phyloP scores from a whole-genome alignment of 2,113 vertebrate genomes.

The Pipa parva region DNA sequence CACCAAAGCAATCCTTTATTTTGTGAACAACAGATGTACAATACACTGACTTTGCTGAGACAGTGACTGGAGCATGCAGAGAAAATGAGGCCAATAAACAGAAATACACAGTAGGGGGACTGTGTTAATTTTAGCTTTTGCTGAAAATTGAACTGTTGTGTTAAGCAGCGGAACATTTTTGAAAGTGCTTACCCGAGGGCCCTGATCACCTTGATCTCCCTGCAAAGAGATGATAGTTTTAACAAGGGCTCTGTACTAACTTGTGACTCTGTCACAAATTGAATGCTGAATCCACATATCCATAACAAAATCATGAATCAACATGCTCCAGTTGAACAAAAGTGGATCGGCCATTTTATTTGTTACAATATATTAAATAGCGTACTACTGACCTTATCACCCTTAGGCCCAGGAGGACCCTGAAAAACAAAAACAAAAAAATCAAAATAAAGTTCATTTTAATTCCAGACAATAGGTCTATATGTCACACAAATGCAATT shows the following conservation, averaged over 20 bases:
- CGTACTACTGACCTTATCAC: slow-evolving; percentile 87
- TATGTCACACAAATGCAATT: too few species aligned
- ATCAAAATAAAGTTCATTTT: too few species aligned
- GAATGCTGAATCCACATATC: slow-evolving; percentile 52
- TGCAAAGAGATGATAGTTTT: slow-evolving; percentile 69
- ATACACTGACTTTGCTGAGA: slow-evolving; percentile 50
- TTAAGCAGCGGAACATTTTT: slow-evolving; percentile 59
- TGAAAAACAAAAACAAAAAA: slow-evolving; percentile 55
- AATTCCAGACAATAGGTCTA: too few species aligned
- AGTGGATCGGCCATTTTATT: slow-evolving; percentile 38
- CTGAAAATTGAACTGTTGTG: slow-evolving; percentile 50
- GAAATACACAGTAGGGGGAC: slow-evolving; percentile 53
- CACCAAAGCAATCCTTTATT: background rate
- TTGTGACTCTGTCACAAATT: slow-evolving; percentile 58
- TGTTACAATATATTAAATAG: slow-evolving; percentile 13
- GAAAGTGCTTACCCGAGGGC: slow-evolving; percentile 91
- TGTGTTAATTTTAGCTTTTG: slow-evolving; percentile 51
- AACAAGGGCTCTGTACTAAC: slow-evolving; percentile 57
- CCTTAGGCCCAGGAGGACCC: slow-evolving; percentile 88
- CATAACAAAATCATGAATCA: slow-evolving; percentile 40
- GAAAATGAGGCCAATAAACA: slow-evolving; percentile 57
- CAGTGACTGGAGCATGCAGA: slow-evolving; percentile 57
- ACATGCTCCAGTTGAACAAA: slow-evolving; percentile 50
- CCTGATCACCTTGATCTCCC: slow-evolving; percentile 99
- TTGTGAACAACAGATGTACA: slow-evolving; percentile 29